Evolutionary conservation across 1,140 invertebrate genomes (phyloP).

Genomic region (Frieseomelitta varia): DNA sequence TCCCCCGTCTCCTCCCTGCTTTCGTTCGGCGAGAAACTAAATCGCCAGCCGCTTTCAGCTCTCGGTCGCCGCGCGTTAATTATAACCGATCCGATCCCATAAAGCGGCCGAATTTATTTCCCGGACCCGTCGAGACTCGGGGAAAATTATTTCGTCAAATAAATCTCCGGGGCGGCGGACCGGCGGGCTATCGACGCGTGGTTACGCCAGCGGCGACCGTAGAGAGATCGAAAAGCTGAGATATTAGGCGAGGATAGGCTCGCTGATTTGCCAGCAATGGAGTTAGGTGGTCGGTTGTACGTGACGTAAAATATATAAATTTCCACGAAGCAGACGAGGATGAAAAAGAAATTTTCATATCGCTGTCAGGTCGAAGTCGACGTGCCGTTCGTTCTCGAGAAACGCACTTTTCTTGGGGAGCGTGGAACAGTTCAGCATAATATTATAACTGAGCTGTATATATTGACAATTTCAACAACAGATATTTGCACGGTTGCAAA

Average conservation of each 20-base stretch:
- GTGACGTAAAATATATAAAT: background rate
- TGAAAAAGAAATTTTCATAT: background rate
- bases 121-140: background rate
- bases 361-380: background rate
- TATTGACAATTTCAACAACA: too few relatives aligned
- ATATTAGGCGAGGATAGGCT: background rate
- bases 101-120: conserved; percentile 45
- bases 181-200: background rate
- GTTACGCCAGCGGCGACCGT: background rate
- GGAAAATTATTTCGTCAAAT: conserved; percentile 43
- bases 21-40: conserved; percentile 22
- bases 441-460: too few relatives aligned
- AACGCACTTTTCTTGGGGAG: too few relatives aligned
- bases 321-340: background rate
- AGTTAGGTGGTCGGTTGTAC: background rate
- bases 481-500: too few relatives aligned
- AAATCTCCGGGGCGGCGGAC: conserved; percentile 9
- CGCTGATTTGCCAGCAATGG: background rate
- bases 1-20: background rate
- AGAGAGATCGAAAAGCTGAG: background rate
- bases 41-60: conserved; percentile 10
- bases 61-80: conserved; percentile 37
- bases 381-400: too few relatives aligned
- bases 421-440: too few relatives aligned
- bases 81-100: conserved; percentile 44